Percentiles rank a stretch among this genome's conserved stretches.
These are phyloP conservation scores for Capitulum mitella DNA, from an alignment of 2,888 invertebrate genomes.

Conservation along the genomic window DNA sequence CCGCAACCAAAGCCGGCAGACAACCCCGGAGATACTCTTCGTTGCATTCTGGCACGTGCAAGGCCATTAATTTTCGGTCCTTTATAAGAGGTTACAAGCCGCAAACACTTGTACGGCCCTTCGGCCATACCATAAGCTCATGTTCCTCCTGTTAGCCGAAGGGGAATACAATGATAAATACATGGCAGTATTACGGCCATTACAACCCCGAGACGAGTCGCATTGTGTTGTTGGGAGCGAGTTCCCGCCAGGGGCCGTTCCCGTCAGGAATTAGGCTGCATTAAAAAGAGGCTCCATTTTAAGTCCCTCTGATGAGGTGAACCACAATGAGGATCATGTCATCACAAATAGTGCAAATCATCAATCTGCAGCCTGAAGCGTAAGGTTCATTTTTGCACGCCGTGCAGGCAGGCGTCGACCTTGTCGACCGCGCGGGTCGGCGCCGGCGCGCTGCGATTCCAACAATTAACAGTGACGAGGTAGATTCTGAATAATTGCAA, in stretches of 20 bases:
- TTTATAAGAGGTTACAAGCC: background rate
- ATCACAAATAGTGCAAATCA: slow-evolving; percentile 18
- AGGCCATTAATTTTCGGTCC: background rate
- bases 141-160: background rate
- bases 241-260: background rate
- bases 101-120: background rate
- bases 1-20: no score
- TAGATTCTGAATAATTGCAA: slow-evolving; percentile 22
- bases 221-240: background rate
- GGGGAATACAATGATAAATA: background rate
- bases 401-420: background rate
- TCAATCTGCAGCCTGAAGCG: background rate
- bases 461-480: slow-evolving; percentile 1
- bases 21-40: no score
- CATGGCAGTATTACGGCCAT: background rate
- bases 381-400: background rate
- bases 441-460: background rate
- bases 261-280: slow-evolving; percentile 10
- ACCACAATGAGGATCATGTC: slow-evolving; percentile 17
- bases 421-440: background rate
- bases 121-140: background rate
- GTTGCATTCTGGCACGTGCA: background rate
- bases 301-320: background rate
- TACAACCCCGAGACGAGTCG: background rate
- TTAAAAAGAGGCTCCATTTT: slow-evolving; percentile 9